Evolutionary conservation across 2,113 vertebrate genomes (phyloP).

Genomic region (Bos taurus): ARS-UCD2.0 NC_037329.1:78018001-78018500

Average conservation of each 20-base stretch:
- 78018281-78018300: neutral
- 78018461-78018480: neutral
- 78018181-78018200: neutral
- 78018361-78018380: neutral
- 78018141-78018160: neutral
- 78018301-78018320: neutral
- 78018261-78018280: neutral
- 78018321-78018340: neutral
- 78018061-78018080: neutral
- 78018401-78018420: neutral
- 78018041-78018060: neutral
- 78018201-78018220: neutral
- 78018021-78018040: neutral
- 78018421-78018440: neutral
- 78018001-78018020: constrained; percentile 18
- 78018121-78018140: neutral
- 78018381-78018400: neutral
- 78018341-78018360: neutral
- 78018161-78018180: neutral
- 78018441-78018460: neutral
- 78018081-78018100: neutral
- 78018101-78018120: neutral
- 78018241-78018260: neutral
- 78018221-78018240: neutral
- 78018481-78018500: neutral